Percentiles rank a stretch among this genome's conserved stretches.
These are phyloP conservation scores for Crotophaga sulcirostris DNA, from an alignment of 2,113 vertebrate species.

Conservation along the genomic window DNA sequence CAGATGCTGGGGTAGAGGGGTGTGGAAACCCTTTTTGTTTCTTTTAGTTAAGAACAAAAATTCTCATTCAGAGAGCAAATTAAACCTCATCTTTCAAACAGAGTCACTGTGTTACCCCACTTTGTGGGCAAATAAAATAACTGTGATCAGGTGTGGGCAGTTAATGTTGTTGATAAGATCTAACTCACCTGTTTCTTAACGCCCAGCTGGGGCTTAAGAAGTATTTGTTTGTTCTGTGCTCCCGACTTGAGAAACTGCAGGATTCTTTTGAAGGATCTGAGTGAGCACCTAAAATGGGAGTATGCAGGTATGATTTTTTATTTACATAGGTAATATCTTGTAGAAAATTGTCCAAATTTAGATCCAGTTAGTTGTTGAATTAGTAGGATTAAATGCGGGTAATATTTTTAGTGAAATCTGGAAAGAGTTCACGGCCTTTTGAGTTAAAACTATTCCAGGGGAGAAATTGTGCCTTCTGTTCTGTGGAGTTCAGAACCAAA, in stretches of 20 bases:
- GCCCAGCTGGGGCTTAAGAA: accelerated
- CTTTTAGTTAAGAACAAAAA: conserved; percentile 2
- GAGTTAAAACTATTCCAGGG: accelerated
- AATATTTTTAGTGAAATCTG: accelerated
- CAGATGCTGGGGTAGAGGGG: background rate
- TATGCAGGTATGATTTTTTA: background rate
- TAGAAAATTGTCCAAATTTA: background rate
- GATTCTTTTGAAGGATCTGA: background rate
- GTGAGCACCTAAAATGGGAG: accelerated
- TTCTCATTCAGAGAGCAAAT: background rate
- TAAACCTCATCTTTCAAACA: background rate
- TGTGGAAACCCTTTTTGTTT: background rate
- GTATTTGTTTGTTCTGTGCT: accelerated
- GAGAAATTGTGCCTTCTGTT: background rate
- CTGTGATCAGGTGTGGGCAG: background rate
- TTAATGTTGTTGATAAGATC: background rate
- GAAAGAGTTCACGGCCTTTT: background rate
- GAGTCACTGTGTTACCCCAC: background rate
- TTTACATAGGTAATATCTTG: background rate
- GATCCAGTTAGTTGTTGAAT: background rate
- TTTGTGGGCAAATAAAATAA: background rate
- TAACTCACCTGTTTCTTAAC: background rate
- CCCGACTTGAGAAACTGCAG: accelerated
- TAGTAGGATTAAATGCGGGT: background rate
- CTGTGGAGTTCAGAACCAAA: background rate